These are phyloP conservation scores for Petrocephalus sullivani DNA, from an alignment of 2,797 vertebrate species.

Conservation along the genomic window DNA sequence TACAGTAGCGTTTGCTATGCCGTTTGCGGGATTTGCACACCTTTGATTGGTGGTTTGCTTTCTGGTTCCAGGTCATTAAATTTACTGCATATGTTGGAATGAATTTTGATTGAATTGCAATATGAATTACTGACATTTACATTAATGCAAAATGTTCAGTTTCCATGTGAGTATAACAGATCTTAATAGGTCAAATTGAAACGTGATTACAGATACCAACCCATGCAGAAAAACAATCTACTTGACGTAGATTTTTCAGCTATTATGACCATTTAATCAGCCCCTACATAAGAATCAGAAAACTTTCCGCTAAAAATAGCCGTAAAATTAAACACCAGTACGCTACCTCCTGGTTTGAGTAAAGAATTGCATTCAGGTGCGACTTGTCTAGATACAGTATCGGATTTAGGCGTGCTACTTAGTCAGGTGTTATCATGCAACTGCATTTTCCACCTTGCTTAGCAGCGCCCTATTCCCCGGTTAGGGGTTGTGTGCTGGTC, in stretches of 20 bases:
- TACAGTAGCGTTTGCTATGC: background rate
- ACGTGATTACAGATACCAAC: background rate
- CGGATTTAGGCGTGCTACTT: background rate
- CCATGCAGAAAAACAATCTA: background rate
- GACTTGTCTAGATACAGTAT: no score
- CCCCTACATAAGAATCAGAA: background rate
- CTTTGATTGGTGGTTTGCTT: background rate
- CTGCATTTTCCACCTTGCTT: background rate
- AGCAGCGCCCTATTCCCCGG: no score
- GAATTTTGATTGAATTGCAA: background rate
- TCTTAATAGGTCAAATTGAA: background rate
- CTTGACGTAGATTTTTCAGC: background rate
- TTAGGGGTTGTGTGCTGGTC: no score
- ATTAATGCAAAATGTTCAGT: background rate
- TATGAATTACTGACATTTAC: background rate
- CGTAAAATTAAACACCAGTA: background rate
- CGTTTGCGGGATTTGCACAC: background rate
- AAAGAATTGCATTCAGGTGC: background rate
- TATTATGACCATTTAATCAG: background rate
- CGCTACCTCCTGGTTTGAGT: background rate
- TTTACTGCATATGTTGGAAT: background rate
- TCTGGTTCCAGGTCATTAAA: background rate
- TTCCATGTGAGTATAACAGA: background rate
- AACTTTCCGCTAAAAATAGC: background rate
- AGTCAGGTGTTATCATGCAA: background rate